phyloP scores from a whole-genome alignment of 2,888 invertebrate genomes.

The Hymenopus coronatus region DNA sequence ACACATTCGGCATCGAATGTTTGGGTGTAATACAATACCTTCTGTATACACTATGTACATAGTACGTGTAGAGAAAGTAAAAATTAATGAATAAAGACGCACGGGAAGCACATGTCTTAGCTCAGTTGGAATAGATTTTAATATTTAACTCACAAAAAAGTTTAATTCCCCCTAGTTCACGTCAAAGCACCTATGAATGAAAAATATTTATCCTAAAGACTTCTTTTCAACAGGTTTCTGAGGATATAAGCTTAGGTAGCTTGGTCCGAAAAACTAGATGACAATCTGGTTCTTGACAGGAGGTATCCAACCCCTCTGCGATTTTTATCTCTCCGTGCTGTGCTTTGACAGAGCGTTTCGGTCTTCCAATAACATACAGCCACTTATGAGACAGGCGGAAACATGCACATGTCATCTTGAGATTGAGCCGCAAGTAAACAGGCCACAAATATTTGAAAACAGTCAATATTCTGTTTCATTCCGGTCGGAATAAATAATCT shows the following conservation, averaged over 20 bases:
- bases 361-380: neutral
- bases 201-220: neutral
- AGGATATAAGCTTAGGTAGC: constrained; percentile 7
- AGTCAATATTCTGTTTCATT: too few species aligned
- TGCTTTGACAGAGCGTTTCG: neutral
- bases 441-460: too few species aligned
- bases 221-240: neutral
- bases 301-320: neutral
- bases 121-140: neutral
- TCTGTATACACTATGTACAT: too few species aligned
- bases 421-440: neutral
- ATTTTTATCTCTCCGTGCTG: neutral
- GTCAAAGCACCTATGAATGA: neutral
- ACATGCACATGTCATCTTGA: neutral
- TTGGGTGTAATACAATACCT: too few species aligned
- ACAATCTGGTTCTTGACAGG: neutral
- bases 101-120: too few species aligned
- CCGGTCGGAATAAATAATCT: too few species aligned
- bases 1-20: too few species aligned
- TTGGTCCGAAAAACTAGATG: neutral
- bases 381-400: neutral
- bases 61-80: too few species aligned
- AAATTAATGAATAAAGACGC: too few species aligned
- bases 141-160: neutral
- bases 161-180: neutral